Evolutionary conservation across 2,797 vertebrate genomes (phyloP), one percentile per base, ranked within the genome.

Genomic region (Lycodopsis pacificus): DNA sequence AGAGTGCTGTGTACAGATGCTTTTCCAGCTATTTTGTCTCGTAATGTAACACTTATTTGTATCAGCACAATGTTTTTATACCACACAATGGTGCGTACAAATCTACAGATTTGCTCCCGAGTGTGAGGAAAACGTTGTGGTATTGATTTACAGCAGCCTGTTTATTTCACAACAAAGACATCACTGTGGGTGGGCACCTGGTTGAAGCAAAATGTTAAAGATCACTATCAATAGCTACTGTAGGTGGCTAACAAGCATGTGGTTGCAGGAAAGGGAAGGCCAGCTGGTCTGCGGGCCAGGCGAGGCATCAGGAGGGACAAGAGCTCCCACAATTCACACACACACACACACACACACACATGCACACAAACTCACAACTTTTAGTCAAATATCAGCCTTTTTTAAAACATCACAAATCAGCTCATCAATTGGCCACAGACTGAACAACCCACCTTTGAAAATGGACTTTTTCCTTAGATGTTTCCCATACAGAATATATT

Each of bases 191-290:
- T 62, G 22, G 32, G 5, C 30, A 59, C 34, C 8, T 42, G 20
- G 73, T 19, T 67, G 49, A 71, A 48, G 30, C 30, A 48, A 71
- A 32, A 53, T 69, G 40, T 62, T 25, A 38, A 53, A 77, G 62
- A 36, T 32, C 53, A 53, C 27, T 51, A 20, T 53, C 2, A 13
- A 36, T 66, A 22, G 46, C 22, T 66, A 4, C 27, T 67, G 25
- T 14, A 27, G 15, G 32, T 65, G 13, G 40, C n/a, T 63, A 76
- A 76, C 32, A 66, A 27, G 38, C 2, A 0, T 17, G 49, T 36
- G 27, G 27, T 46, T 53, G 10, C 40, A 17, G 27, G 40, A 42
- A 68, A 34, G 7, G 11, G 22, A 44, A 27, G 20, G 34, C 65
- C 22, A 19, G 49, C 65, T n/a, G 25, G 46, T 65, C 5, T 65